Percentiles rank a stretch among this genome's conserved stretches.
Evolutionary conservation across 2,797 vertebrate genomes (phyloP).

Genomic region (Macroramphosus scolopax): DNA sequence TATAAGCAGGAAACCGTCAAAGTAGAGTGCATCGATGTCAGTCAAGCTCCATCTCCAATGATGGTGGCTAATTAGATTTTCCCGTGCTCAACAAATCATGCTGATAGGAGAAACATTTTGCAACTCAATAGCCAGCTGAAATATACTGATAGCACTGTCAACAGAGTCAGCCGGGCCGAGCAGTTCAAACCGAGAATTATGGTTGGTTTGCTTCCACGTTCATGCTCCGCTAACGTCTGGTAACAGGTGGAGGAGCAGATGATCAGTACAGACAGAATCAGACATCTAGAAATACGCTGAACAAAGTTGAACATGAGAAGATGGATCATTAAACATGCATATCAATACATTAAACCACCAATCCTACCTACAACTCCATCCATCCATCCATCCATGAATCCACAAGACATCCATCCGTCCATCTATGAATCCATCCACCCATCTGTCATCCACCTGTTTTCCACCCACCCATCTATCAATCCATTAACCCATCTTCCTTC

Average conservation of each 20-base stretch:
- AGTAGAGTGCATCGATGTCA: constrained; percentile 58
- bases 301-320: too few relatives aligned
- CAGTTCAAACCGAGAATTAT: constrained; percentile 31
- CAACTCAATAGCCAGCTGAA: constrained; percentile 68
- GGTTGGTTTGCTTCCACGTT: constrained; percentile 26
- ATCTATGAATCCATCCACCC: not conserved
- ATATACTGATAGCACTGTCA: constrained; percentile 60
- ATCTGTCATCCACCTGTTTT: too few relatives aligned
- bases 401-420: too few relatives aligned
- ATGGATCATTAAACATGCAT: too few relatives aligned
- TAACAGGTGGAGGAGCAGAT: constrained; percentile 26
- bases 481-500: constrained; percentile 2
- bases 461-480: not conserved
- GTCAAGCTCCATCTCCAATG: constrained; percentile 54
- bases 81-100: constrained; percentile 62
- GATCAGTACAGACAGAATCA: too few relatives aligned
- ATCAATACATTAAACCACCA: constrained; percentile 2
- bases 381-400: not conserved
- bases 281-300: too few relatives aligned
- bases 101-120: constrained; percentile 59
- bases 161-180: constrained; percentile 42
- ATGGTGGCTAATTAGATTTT: constrained; percentile 69
- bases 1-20: constrained; percentile 39
- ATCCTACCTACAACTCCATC: constrained; percentile 1
- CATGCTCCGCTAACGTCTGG: constrained; percentile 49